Conservation (phyloP, 2,113 vertebrate genomes). For the Cyanoderma ruficeps region DNA sequence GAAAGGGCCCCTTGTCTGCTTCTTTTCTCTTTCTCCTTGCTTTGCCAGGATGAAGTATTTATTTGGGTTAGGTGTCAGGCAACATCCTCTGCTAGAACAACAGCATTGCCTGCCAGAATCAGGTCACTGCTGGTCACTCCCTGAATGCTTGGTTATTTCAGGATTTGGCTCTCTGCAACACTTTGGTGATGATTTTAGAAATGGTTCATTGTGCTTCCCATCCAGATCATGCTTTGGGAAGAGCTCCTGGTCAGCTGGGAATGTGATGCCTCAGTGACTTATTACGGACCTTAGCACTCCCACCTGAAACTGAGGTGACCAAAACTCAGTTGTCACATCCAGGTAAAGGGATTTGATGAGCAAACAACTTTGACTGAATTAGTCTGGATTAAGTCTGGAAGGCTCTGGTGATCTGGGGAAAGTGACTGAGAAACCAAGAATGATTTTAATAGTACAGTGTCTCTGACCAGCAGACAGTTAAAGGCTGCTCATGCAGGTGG, state of each 20-base stretch:
- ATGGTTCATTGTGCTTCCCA: rapidly evolving
- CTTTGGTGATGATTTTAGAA: background rate
- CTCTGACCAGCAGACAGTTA: background rate
- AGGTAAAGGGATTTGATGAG: background rate
- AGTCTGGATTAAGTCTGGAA: background rate
- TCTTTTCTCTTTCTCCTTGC: background rate
- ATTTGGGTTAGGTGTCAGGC: conserved; percentile 11
- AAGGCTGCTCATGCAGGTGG: background rate
- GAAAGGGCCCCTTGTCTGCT: background rate
- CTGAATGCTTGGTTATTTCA: background rate
- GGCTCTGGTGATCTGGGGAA: background rate
- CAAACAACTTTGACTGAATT: background rate
- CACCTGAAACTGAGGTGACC: background rate
- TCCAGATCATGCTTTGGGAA: background rate
- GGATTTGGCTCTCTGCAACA: background rate
- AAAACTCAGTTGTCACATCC: background rate
- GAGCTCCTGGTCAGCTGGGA: background rate
- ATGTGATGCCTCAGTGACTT: background rate
- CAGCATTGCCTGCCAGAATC: background rate
- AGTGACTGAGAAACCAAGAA: background rate
- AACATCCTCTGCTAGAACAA: background rate
- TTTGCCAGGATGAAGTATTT: background rate
- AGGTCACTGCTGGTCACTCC: background rate
- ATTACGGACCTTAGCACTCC: background rate
- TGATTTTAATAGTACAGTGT: background rate